These are phyloP conservation scores for Spea bombifrons DNA, from an alignment of 2,113 vertebrate species.

Conservation along the genomic window DNA sequence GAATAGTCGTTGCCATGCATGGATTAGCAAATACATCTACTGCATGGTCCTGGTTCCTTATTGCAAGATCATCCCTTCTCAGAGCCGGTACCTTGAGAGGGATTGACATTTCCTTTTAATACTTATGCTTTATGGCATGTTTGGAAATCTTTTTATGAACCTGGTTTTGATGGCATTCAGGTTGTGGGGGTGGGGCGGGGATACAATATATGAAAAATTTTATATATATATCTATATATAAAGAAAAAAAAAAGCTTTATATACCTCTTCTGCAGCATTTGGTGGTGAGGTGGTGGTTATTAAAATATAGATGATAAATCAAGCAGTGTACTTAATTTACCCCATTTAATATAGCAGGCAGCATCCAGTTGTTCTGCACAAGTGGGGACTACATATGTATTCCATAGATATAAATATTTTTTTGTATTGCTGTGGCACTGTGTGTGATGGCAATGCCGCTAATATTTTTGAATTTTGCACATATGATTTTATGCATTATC, in stretches of 20 bases:
- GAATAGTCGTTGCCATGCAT: slow-evolving; percentile 43
- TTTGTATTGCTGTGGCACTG: slow-evolving; percentile 64
- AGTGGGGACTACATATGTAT: slow-evolving; percentile 53
- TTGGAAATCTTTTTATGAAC: slow-evolving; percentile 25
- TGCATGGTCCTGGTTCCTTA: not conserved
- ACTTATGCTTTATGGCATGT: slow-evolving; percentile 54
- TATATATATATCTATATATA: slow-evolving; percentile 24
- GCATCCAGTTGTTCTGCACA: not conserved
- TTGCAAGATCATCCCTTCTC: slow-evolving; percentile 50
- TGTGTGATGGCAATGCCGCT: slow-evolving; percentile 68
- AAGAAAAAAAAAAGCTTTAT: slow-evolving; percentile 62
- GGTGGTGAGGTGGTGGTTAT: slow-evolving; percentile 60
- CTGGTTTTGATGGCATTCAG: slow-evolving; percentile 59
- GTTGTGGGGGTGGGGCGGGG: slow-evolving; percentile 33
- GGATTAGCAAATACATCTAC: slow-evolving; percentile 23
- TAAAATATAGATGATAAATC: slow-evolving; percentile 45
- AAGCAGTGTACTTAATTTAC: slow-evolving; percentile 50
- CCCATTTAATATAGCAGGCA: slow-evolving; percentile 63
- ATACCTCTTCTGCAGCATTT: slow-evolving; percentile 79
- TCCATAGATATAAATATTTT: slow-evolving; percentile 66
- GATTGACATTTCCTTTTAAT: slow-evolving; percentile 47
- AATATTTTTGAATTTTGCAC: slow-evolving; percentile 75
- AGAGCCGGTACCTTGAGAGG: slow-evolving; percentile 50
- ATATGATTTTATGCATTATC: slow-evolving; percentile 83
- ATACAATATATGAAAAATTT: slow-evolving; percentile 3